phyloP scores from a whole-genome alignment of 1,140 invertebrate genomes.

The Papilio helenus region DNA sequence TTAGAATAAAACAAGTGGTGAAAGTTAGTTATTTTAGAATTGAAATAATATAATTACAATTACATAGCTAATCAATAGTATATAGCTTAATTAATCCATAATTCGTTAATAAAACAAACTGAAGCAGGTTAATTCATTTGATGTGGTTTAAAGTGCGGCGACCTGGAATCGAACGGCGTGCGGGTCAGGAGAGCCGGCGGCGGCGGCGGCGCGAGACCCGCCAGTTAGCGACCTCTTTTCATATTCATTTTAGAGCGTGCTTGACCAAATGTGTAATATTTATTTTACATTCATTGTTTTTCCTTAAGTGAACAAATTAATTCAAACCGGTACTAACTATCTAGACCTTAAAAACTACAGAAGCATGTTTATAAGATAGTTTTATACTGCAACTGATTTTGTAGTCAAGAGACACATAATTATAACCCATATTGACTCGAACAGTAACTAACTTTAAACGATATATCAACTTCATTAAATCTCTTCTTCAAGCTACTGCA shows the following conservation, averaged over 20 bases:
- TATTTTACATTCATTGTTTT: background rate
- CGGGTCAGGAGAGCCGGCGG: background rate
- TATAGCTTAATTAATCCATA: background rate
- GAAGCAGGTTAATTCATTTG: background rate
- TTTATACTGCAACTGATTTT: background rate
- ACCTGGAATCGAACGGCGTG: slow-evolving; percentile 1
- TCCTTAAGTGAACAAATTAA: no score
- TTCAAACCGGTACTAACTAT: background rate
- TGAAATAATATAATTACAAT: no score
- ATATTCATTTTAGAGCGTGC: background rate
- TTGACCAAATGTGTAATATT: background rate
- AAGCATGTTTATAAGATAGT: no score
- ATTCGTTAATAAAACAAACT: background rate
- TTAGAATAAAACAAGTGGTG: no score
- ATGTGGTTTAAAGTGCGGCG: background rate
- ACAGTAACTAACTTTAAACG: background rate
- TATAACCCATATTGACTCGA: background rate
- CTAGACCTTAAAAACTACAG: background rate
- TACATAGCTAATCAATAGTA: background rate
- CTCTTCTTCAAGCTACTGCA: background rate
- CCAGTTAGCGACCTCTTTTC: background rate
- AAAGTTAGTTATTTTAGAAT: no score
- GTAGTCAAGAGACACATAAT: background rate
- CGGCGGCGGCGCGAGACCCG: background rate
- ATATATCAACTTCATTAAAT: background rate